phyloP scores from a whole-genome alignment of 2,888 invertebrate genomes.

The Smittia sp. region DNA sequence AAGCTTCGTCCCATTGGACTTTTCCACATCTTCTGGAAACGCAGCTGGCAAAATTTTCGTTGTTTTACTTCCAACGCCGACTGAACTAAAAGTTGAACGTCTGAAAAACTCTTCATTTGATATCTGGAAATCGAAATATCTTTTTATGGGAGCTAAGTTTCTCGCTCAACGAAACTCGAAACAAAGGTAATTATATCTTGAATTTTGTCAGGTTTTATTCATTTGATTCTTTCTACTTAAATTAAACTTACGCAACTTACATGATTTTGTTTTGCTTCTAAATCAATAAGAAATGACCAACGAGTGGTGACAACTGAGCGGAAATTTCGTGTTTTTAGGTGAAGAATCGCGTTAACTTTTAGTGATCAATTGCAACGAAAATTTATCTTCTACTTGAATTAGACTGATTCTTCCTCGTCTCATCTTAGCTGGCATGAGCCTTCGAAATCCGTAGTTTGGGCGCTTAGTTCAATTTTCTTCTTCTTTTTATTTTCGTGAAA shows the following conservation, averaged over 20 bases:
- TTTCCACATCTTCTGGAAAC: too few relatives aligned
- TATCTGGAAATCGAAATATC: too few relatives aligned
- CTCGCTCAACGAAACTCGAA: too few relatives aligned
- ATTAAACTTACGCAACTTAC: conserved; percentile 20
- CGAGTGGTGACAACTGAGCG: neutral
- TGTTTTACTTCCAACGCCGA: too few relatives aligned
- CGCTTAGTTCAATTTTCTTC: neutral
- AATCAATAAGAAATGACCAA: neutral
- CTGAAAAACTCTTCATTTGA: too few relatives aligned
- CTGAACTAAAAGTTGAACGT: too few relatives aligned
- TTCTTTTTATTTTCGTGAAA: neutral
- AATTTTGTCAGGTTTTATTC: conserved; percentile 7
- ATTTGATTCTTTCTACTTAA: conserved; percentile 13
- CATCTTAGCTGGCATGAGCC: neutral
- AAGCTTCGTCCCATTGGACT: too few relatives aligned
- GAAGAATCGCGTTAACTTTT: conserved; percentile 39
- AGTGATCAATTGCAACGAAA: conserved; percentile 36
- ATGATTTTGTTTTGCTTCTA: conserved; percentile 5
- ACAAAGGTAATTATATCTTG: neutral
- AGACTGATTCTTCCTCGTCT: neutral
- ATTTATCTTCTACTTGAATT: conserved; percentile 1
- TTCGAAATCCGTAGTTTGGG: neutral
- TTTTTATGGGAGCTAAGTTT: too few relatives aligned
- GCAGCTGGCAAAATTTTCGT: too few relatives aligned
- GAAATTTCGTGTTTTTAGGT: conserved; percentile 11